Evolutionary conservation across 2,113 vertebrate genomes (phyloP).

Genomic region (Raja brachyura): DNA sequence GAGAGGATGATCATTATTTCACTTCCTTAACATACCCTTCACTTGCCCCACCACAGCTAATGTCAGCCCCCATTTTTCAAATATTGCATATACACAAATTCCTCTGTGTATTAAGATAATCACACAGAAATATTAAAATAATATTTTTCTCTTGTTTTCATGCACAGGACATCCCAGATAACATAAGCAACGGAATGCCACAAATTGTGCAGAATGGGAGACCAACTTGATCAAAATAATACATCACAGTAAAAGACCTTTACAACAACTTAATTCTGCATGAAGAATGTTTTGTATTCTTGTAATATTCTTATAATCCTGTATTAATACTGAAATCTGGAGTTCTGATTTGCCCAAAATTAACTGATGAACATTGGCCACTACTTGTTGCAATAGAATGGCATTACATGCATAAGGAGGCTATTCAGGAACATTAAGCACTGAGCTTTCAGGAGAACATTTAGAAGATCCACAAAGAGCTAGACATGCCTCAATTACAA

Average conservation of each 20-base stretch:
- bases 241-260: neutral
- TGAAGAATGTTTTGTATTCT: too few relatives aligned
- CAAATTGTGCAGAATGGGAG: slow-evolving; percentile 84
- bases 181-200: slow-evolving; percentile 81
- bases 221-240: slow-evolving; percentile 47
- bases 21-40: neutral
- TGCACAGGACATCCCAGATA: slow-evolving; percentile 85
- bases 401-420: neutral
- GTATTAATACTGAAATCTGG: slow-evolving; percentile 8
- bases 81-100: neutral
- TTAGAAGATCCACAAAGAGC: neutral
- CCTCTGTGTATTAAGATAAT: neutral
- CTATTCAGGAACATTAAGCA: neutral
- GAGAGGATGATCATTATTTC: neutral
- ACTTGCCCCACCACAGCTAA: too few relatives aligned
- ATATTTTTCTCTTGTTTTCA: slow-evolving; percentile 29
- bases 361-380: neutral
- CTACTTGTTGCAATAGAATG: neutral
- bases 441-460: neutral
- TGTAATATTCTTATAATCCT: too few relatives aligned
- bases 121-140: neutral
- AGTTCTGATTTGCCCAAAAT: neutral
- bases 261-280: slow-evolving; percentile 22
- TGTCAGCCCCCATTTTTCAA: neutral
- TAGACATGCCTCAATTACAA: neutral